Conservation (phyloP, 1,140 invertebrate species). For the Polyergus mexicanus region DNA sequence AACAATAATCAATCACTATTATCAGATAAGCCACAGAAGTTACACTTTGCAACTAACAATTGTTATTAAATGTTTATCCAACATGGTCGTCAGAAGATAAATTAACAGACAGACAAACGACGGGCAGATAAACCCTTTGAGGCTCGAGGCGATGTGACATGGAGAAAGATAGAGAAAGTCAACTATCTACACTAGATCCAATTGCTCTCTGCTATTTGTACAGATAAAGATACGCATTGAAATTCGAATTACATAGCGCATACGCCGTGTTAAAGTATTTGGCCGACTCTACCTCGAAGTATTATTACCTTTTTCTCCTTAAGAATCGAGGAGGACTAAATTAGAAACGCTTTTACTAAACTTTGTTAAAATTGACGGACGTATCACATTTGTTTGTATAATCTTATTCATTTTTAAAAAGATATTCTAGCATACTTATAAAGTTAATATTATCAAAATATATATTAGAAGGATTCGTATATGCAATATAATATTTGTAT, state of each 20-base stretch:
- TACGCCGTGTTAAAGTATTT: conserved; percentile 29
- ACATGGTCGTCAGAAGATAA: conserved; percentile 74
- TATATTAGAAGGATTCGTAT: background rate
- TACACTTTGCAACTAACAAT: conserved; percentile 72
- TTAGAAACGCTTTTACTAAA: background rate
- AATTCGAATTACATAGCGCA: conserved; percentile 74
- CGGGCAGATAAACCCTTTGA: conserved; percentile 71
- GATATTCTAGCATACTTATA: background rate
- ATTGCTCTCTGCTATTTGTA: conserved; percentile 70
- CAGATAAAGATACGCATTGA: conserved; percentile 74
- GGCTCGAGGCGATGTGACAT: conserved; percentile 65
- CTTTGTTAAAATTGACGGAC: background rate
- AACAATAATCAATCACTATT: conserved; percentile 15
- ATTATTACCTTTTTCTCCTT: background rate
- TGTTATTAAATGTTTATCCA: conserved; percentile 76
- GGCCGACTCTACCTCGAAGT: conserved; percentile 33
- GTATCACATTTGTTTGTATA: background rate
- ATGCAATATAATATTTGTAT: background rate
- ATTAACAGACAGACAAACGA: conserved; percentile 68
- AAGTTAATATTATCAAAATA: background rate
- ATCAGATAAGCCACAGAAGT: conserved; percentile 20
- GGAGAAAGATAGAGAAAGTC: conserved; percentile 29
- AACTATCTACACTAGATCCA: conserved; percentile 76
- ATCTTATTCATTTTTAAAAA: background rate
- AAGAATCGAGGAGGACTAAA: background rate